Conservation (phyloP, 2,113 vertebrate genomes). For the Coptodon rendalli region DNA sequence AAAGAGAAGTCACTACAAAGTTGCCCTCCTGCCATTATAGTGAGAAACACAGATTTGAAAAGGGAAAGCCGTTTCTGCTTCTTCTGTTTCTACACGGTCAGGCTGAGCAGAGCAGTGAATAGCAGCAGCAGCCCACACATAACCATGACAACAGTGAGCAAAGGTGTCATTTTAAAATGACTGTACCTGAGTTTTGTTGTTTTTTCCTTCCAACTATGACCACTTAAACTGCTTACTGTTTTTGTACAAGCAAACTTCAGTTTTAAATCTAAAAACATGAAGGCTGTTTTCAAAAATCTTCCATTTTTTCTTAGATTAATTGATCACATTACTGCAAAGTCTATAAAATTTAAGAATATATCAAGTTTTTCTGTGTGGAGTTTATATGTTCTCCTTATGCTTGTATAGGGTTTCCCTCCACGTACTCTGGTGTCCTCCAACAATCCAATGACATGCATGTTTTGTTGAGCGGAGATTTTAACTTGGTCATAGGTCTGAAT, state of each 20-base stretch:
- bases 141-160: constrained; percentile 49
- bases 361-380: not conserved
- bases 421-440: not conserved
- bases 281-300: not conserved
- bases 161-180: not conserved
- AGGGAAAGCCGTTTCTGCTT: not conserved
- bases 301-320: not conserved
- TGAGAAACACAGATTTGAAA: not conserved
- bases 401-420: not conserved
- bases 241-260: not conserved
- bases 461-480: not conserved
- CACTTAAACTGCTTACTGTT: not conserved
- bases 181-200: not conserved
- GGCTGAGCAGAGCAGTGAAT: not conserved
- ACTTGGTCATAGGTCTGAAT: not conserved
- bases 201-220: not conserved
- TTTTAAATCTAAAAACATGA: not conserved
- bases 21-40: not conserved
- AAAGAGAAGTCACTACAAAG: not conserved
- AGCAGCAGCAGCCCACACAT: not conserved
- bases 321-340: not conserved
- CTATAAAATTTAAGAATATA: not conserved
- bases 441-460: not conserved
- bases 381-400: not conserved
- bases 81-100: not conserved